phyloP scores from a whole-genome alignment of 2,888 invertebrate species.

The Eristalinus aeneus region DNA sequence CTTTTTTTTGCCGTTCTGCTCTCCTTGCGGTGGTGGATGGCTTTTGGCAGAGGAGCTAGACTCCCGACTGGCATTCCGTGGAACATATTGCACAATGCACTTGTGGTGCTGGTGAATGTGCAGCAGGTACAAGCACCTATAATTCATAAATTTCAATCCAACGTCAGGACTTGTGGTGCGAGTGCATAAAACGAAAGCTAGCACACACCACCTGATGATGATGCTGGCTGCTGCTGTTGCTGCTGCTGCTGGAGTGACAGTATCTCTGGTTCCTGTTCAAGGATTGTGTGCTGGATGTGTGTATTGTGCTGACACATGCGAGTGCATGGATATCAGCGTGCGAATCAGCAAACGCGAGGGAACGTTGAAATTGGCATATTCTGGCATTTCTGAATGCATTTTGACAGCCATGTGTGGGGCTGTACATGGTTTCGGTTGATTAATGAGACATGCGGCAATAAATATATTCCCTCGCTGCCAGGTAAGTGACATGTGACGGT shows the following conservation, averaged over 20 bases:
- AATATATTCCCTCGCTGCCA: slow-evolving; percentile 48
- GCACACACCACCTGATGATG: slow-evolving; percentile 27
- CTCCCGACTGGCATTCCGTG: slow-evolving; percentile 38
- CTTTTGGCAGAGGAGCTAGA: slow-evolving; percentile 40
- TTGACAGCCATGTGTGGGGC: slow-evolving; percentile 22
- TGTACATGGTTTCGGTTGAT: slow-evolving; percentile 39
- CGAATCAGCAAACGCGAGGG: slow-evolving; percentile 16
- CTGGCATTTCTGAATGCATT: slow-evolving; percentile 49
- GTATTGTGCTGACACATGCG: slow-evolving; percentile 34
- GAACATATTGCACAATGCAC: slow-evolving; percentile 61
- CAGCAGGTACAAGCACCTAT: slow-evolving; percentile 49
- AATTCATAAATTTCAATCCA: slow-evolving; percentile 64
- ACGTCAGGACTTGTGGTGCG: slow-evolving; percentile 38
- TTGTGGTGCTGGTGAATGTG: slow-evolving; percentile 5
- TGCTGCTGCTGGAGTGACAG: slow-evolving; percentile 24
- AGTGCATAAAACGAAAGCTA: background rate
- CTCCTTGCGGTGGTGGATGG: background rate
- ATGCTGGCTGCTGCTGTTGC: slow-evolving; percentile 17
- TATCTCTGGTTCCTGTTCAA: slow-evolving; percentile 26
- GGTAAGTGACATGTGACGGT: slow-evolving; percentile 49
- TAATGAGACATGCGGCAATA: slow-evolving; percentile 66
- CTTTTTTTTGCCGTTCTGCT: background rate
- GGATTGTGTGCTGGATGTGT: background rate
- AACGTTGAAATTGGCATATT: slow-evolving; percentile 53
- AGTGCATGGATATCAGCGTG: slow-evolving; percentile 42